phyloP scores from a whole-genome alignment of 1,140 invertebrate species.

The Psix sp. region DNA sequence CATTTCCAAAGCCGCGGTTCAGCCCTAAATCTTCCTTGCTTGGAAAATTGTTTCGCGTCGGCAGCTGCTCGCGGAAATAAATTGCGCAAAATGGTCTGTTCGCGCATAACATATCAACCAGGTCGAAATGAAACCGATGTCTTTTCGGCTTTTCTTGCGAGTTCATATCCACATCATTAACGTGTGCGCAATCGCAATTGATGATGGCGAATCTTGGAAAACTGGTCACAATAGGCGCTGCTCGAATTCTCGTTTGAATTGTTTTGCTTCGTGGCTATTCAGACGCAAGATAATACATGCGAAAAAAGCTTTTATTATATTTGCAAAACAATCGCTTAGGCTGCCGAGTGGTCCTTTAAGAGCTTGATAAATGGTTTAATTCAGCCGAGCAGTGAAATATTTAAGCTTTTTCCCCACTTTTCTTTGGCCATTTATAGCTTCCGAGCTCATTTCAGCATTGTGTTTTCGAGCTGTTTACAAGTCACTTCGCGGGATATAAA shows the following conservation, averaged over 20 bases:
- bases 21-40: constrained; percentile 53
- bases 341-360: constrained; percentile 33
- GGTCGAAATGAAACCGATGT: constrained; percentile 53
- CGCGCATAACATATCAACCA: constrained; percentile 33
- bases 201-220: constrained; percentile 48
- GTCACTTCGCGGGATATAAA: not conserved
- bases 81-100: constrained; percentile 55
- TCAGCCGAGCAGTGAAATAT: constrained; percentile 24
- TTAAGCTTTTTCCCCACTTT: constrained; percentile 27
- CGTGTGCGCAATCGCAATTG: constrained; percentile 19
- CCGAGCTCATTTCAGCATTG: constrained; percentile 9
- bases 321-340: constrained; percentile 40
- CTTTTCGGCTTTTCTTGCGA: constrained; percentile 30
- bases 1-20: constrained; percentile 42
- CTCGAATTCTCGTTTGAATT: constrained; percentile 46
- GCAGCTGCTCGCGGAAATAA: constrained; percentile 57
- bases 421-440: constrained; percentile 2
- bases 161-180: constrained; percentile 41
- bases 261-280: constrained; percentile 47
- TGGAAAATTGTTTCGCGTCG: constrained; percentile 54
- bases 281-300: constrained; percentile 16
- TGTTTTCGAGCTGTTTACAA: constrained; percentile 13
- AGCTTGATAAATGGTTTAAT: constrained; percentile 48
- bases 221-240: constrained; percentile 22
- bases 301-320: constrained; percentile 38